These are phyloP conservation scores for Toxotes lorentzi DNA, from an alignment of 2,797 vertebrate species.

Conservation along the genomic window DNA sequence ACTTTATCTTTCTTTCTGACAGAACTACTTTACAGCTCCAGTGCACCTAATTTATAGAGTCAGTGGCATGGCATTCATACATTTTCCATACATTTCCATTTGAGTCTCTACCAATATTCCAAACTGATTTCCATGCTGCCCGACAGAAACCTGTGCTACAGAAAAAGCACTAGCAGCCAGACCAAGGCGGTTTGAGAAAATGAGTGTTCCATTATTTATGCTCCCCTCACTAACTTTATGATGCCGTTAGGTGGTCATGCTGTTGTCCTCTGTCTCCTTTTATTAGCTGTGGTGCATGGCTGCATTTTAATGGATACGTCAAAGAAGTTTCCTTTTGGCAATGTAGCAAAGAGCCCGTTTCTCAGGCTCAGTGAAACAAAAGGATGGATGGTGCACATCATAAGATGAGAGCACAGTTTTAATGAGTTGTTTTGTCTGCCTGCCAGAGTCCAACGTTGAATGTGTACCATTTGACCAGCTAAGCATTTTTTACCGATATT, in stretches of 20 bases:
- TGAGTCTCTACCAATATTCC: constrained; percentile 49
- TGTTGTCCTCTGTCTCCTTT: constrained; percentile 79
- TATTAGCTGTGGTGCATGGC: constrained; percentile 73
- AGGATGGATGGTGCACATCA: constrained; percentile 57
- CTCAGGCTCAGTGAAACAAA: constrained; percentile 59
- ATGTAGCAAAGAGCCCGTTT: constrained; percentile 50
- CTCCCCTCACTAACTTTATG: constrained; percentile 77
- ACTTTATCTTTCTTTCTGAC: constrained; percentile 60
- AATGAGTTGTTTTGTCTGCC: constrained; percentile 68
- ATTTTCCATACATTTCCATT: constrained; percentile 65
- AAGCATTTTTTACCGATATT: constrained; percentile 64
- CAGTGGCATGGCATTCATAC: constrained; percentile 55
- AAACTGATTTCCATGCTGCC: constrained; percentile 67
- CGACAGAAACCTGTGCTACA: constrained; percentile 54
- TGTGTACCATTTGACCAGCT: constrained; percentile 48
- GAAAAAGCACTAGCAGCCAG: constrained; percentile 52
- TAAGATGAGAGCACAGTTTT: constrained; percentile 59
- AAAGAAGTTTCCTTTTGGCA: constrained; percentile 73
- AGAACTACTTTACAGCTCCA: constrained; percentile 65
- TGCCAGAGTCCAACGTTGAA: constrained; percentile 54
- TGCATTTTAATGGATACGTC: constrained; percentile 79
- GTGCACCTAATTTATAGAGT: constrained; percentile 67
- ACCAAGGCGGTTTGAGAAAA: constrained; percentile 69
- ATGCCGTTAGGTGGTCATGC: constrained; percentile 76
- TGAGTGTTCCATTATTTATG: constrained; percentile 83